These are phyloP conservation scores for Leptothorax acervorum DNA, from an alignment of 2,888 invertebrate genomes.

Conservation along the genomic window DNA sequence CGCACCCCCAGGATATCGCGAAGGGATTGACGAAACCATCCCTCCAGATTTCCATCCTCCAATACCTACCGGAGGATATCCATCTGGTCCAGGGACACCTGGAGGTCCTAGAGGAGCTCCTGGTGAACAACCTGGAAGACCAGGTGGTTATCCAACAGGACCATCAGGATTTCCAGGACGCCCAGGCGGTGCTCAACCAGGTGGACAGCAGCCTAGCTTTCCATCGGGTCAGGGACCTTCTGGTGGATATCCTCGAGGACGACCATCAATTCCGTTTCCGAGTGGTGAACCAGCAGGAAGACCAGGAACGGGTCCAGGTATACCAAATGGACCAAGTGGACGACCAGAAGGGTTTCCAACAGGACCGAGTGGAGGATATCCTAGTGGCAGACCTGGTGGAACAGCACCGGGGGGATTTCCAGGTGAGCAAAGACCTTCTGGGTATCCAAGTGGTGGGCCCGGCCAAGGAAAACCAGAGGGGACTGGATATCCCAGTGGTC, in stretches of 20 bases:
- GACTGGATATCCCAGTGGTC: conserved; percentile 65
- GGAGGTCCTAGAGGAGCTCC: conserved; percentile 70
- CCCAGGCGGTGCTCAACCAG: conserved; percentile 61
- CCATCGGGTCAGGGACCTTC: conserved; percentile 63
- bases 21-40: too few species aligned
- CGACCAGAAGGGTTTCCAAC: conserved; percentile 57
- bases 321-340: conserved; percentile 63
- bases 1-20: conserved; percentile 7
- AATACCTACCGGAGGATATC: conserved; percentile 75
- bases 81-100: conserved; percentile 64
- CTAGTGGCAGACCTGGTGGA: conserved; percentile 66
- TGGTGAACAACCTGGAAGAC: conserved; percentile 68
- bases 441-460: conserved; percentile 76
- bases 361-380: conserved; percentile 58
- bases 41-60: conserved; percentile 64
- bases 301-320: conserved; percentile 49
- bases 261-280: conserved; percentile 74
- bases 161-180: conserved; percentile 71
- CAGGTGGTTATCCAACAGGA: conserved; percentile 64
- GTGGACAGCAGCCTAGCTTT: conserved; percentile 58
- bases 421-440: conserved; percentile 61
- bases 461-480: conserved; percentile 54
- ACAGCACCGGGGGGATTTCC: conserved; percentile 61
- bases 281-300: conserved; percentile 64
- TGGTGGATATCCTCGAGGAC: conserved; percentile 75